Percentiles rank a stretch among this genome's conserved stretches.
These are phyloP conservation scores for Promerops cafer DNA, from an alignment of 2,113 vertebrate species.

Conservation along the genomic window DNA sequence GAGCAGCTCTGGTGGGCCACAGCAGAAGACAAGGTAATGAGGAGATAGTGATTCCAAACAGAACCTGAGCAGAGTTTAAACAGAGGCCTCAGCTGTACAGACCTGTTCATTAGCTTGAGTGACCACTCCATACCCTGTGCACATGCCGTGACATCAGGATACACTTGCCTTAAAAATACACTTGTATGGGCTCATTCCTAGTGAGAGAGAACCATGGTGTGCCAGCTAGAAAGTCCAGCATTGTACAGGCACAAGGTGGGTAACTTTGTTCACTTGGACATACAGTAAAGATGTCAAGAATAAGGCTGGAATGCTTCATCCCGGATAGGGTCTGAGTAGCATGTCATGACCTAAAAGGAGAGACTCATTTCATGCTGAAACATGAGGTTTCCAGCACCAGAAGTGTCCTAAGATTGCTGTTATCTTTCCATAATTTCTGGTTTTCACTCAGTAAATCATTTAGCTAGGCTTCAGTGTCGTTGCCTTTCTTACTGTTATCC, in stretches of 20 bases:
- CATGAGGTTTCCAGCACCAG: not conserved
- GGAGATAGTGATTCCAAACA: not conserved
- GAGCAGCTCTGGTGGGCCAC: not conserved
- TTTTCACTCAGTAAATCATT: not conserved
- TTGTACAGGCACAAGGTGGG: not conserved
- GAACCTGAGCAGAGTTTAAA: not conserved
- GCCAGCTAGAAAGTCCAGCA: not conserved
- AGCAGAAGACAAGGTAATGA: not conserved
- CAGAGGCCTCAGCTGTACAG: not conserved
- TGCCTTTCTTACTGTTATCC: not conserved
- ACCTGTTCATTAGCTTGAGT: not conserved
- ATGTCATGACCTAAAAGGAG: not conserved
- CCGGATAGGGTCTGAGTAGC: accelerated
- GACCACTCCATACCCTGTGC: not conserved
- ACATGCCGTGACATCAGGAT: accelerated
- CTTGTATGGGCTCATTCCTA: not conserved
- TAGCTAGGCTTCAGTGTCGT: not conserved
- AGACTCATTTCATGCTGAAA: not conserved
- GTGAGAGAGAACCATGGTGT: not conserved
- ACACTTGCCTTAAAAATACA: not conserved
- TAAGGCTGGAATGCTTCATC: not conserved
- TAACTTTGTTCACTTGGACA: not conserved
- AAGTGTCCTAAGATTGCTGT: not conserved
- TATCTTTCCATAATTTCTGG: not conserved
- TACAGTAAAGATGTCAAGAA: not conserved